phyloP scores from a whole-genome alignment of 1,140 invertebrate genomes.

The Lutraria rhynchaena region DNA sequence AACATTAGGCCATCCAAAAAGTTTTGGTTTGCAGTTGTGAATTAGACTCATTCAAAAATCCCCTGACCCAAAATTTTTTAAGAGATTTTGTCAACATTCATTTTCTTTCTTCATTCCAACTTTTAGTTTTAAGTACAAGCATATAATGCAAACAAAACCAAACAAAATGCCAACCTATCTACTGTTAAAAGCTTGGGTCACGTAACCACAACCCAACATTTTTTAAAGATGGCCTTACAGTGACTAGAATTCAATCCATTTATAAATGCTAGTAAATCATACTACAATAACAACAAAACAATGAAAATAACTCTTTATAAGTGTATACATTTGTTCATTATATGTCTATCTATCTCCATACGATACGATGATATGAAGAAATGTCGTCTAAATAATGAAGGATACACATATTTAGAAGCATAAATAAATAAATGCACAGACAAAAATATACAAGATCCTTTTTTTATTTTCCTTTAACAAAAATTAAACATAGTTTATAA shows the following conservation, averaged over 20 bases:
- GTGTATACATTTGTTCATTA: conserved; percentile 11
- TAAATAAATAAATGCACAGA: conserved; percentile 30
- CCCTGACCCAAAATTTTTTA: no score
- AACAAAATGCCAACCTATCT: no score
- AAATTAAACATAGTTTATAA: background rate
- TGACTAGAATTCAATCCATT: conserved; percentile 38
- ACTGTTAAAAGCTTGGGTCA: no score
- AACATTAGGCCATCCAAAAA: background rate
- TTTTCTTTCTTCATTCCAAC: background rate
- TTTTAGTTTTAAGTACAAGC: background rate
- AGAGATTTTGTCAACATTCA: background rate
- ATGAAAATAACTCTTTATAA: conserved; percentile 1
- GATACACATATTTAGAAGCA: background rate
- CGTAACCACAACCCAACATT: conserved; percentile 7
- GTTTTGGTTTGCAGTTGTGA: background rate
- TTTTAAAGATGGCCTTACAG: conserved; percentile 1
- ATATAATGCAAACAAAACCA: conserved; percentile 3
- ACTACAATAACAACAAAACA: conserved; percentile 23
- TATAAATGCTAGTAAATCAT: conserved; percentile 38
- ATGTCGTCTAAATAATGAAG: background rate
- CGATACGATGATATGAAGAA: conserved; percentile 13
- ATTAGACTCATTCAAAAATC: no score
- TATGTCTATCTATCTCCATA: background rate
- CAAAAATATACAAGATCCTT: background rate
- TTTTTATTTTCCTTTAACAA: background rate